Evolutionary conservation across 2,888 invertebrate species (phyloP), one percentile per base, ranked within the genome.

Genomic region (Chrysodeixis includens): DNA sequence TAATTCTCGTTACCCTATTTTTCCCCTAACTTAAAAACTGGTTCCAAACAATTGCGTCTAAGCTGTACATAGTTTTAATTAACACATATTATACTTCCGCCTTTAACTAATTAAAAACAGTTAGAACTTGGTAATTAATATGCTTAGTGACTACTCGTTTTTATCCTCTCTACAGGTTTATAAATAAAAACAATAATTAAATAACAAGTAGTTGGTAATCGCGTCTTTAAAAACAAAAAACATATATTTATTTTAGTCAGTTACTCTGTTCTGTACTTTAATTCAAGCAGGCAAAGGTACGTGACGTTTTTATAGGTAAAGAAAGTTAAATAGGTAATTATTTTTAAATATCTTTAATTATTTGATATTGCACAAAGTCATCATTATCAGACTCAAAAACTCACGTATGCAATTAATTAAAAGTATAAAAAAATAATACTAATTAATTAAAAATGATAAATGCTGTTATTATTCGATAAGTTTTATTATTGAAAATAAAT

Each of bases 401-500:
- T n/a, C 40, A 40, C 40, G 40, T 40, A 40, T 7, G n/a, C 40
- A 40, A 40, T 40, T 40, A n/a, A 40, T n/a, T n/a, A 40, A 40
- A 40, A 40, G n/a, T n/a, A 40, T n/a, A 40, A 40, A 40, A 40
- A 40, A 40, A 40, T n/a, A 40, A 40, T 40, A 40, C n/a, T n/a
- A 40, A 40, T 40, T 40, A 40, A 40, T 40, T n/a, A 40, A 40
- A 40, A 40, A 40, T 40, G 40, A 40, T 40, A 40, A 40, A 40
- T 5, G 40, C n/a, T 49, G 46, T 49, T 49, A 18, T 49, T 49
- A 49, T 49, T 18, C 18, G 46, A 49, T 49, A 49, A 20, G 18
- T 53, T 53, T 30, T 53, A 30, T 30, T 16, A 30, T 30, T 53
- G 26, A 40, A 46, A 58, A 58, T 35, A 52, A 14, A 51, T 22